These are phyloP conservation scores for Suncus etruscus DNA, from an alignment of 2,113 vertebrate genomes.

Conservation along the genomic window DNA sequence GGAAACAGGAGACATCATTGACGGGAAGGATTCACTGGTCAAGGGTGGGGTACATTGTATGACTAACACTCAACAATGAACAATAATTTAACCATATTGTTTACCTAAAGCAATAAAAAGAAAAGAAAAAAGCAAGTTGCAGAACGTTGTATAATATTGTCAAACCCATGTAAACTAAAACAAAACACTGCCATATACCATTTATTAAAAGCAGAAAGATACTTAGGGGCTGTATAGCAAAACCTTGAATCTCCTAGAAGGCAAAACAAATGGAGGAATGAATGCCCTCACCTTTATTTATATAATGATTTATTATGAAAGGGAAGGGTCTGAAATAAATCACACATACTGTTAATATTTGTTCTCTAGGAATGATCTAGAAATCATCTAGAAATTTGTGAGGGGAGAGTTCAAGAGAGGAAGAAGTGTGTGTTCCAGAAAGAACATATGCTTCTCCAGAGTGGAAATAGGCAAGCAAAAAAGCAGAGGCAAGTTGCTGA, in stretches of 20 bases:
- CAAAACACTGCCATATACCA: neutral
- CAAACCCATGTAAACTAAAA: conserved; percentile 5
- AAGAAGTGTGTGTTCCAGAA: too few species aligned
- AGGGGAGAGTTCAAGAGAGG: too few species aligned
- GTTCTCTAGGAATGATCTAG: neutral
- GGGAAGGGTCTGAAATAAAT: conserved; percentile 10
- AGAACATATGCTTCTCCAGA: too few species aligned
- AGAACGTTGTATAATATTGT: neutral
- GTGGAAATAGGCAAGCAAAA: too few species aligned
- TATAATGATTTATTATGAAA: conserved; percentile 29
- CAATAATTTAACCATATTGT: too few species aligned
- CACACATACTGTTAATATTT: conserved; percentile 33
- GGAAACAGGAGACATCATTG: too few species aligned
- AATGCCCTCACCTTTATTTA: neutral
- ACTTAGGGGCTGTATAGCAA: neutral
- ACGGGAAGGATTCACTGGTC: too few species aligned
- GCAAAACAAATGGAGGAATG: neutral
- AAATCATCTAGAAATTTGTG: too few species aligned
- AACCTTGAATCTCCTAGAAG: conserved; percentile 32
- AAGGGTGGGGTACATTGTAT: too few species aligned
- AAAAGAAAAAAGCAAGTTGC: neutral
- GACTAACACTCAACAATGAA: too few species aligned
- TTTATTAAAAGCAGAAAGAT: neutral
- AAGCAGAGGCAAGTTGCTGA: too few species aligned
- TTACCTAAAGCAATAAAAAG: too few species aligned